Base-by-base conservation (phyloP, 2,113 vertebrate species). In the Condylura cristata region DNA sequence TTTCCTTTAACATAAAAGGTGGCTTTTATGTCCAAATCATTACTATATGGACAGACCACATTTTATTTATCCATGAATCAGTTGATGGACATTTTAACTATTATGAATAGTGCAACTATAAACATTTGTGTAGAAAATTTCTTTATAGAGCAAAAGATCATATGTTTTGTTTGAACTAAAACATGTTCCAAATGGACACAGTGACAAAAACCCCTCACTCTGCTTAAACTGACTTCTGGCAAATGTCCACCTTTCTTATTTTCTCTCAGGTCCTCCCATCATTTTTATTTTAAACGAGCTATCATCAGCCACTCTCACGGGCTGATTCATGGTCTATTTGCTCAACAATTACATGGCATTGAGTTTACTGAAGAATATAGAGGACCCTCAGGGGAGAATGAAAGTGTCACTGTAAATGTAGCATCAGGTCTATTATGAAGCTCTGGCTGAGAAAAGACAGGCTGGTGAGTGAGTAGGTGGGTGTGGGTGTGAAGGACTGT, bases 391-490 rank as follows among this genome's bases (percentile, higher is more conserved):
- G 68, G 51, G 79, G 16, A 93, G 32, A 41, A 82, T 39, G 79
- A 37, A 89, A 72, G 63, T 53, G 74, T 60, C 63, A 68, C 34
- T 94, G 84, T 93, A 90, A 97, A 86, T 0, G 2, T 6, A 6
- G 48, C 70, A 37, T 72, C 37, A 56, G 16, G 14, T 79, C 65
- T 6, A 48, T 86, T 95, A 94, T 96, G 94, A 95, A 96, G 8
- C 53, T 61, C 30, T n/a, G 22, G 44, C 37, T 89, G 41, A 84
- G 78, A 75, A 93, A 68, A 51, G 76, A 75, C 2, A 6, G 2
- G n/a, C 56, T 28, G 37, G 0, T 70, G 58, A 85, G 34, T 44
- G 9, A 65, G 11, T 74, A 18, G 72, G 30, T 61, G 34, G 61
- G 63, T 86, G 48, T 79, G 87, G 30, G 34, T 65, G 10, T 68